A percentile compares a stretch with the other conserved stretches of the same genome.
These are phyloP conservation scores for Sigmodon hispidus DNA, from an alignment of 2,113 vertebrate genomes.

Conservation along the genomic window DNA sequence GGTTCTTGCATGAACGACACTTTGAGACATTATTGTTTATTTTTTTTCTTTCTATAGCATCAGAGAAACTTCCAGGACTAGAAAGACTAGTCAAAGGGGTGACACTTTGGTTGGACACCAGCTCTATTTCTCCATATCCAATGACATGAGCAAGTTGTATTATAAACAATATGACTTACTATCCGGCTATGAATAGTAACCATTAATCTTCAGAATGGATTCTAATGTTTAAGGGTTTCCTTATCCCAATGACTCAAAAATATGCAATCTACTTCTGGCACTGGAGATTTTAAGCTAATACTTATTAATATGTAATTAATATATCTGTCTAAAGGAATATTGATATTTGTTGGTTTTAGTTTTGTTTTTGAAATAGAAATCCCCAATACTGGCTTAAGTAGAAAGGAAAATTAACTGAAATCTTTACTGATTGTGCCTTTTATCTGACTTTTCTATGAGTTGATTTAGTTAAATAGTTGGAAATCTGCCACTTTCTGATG, in stretches of 20 bases:
- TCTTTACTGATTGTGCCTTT: neutral
- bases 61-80: neutral
- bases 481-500: neutral
- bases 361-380: slow-evolving; percentile 16
- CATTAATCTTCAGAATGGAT: no score
- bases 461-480: neutral
- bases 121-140: neutral
- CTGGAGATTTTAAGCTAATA: neutral
- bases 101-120: neutral
- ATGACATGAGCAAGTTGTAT: neutral
- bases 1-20: neutral
- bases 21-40: neutral
- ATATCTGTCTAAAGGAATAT: neutral
- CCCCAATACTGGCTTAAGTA: neutral
- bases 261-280: neutral
- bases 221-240: neutral
- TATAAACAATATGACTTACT: neutral
- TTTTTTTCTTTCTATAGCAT: neutral
- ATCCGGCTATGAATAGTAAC: neutral
- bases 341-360: neutral
- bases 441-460: neutral
- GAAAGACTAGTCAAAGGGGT: neutral
- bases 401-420: slow-evolving; percentile 2
- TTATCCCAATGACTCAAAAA: neutral
- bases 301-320: neutral